Evolutionary conservation across 2,113 vertebrate genomes (phyloP), one percentile per base, ranked within the genome.

Genomic region (Xyliphius kryptos): DNA sequence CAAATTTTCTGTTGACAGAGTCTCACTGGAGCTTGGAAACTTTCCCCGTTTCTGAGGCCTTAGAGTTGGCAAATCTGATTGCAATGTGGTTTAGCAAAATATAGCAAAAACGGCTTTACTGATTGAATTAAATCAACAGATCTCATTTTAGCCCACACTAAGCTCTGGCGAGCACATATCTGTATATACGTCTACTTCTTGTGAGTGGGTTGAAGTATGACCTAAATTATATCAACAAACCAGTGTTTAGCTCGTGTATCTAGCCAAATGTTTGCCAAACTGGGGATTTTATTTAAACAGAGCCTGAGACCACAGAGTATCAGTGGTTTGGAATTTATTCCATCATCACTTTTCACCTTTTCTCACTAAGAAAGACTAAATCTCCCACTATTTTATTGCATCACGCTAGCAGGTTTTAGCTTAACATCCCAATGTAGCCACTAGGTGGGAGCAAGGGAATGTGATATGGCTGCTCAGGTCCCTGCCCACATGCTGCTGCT

Each of bases 381-480:
- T n/a, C 61, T 73, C 74, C 68, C 61, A 67, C 43, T 21, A 5
- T 40, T 65, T 77, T 66, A 40, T 14, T 52, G 63, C 74, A 74
- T 67, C 13, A 19, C 12, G 69, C 66, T 73, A 67, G 51, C 63
- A 66, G 69, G 9, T 5, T 78, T 17, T 70, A 72, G 73, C 67
- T 57, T 64, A 56, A 53, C 53, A 1, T 52, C 19, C 37, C 21
- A 43, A 67, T 62, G 50, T 52, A 8, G 67, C 84, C 87, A 89
- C 82, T 82, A 82, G 86, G 81, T 81, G 87, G 84, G 83, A 89
- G 79, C 84, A 79, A 81, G 77, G 79, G 79, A 70, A 72, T 78
- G 80, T 2, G 9, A 14, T 67, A 76, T 76, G 38, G 65, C 6
- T n/a, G 43, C n/a, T 46, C 14, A n/a, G 66, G 56, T 63, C 55